Evolutionary conservation across 2,888 invertebrate species (phyloP).

Genomic region (Deilephila elpenor): DNA sequence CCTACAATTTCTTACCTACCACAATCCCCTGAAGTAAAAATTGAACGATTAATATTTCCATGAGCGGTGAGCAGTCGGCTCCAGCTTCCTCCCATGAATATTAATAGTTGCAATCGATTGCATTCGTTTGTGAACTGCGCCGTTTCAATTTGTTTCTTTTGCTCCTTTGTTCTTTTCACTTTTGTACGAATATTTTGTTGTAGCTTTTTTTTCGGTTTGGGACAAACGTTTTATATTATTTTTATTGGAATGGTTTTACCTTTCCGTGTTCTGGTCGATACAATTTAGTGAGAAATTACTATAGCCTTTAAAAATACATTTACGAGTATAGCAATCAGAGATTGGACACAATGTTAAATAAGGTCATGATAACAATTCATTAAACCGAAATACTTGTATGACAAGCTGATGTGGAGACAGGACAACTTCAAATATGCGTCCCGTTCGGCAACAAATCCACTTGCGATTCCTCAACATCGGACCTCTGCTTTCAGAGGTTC

Average conservation of each 20-base stretch:
- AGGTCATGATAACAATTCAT: too few species aligned
- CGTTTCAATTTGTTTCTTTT: conserved; percentile 4
- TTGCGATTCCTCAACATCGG: too few species aligned
- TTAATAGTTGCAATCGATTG: not conserved
- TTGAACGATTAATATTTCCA: not conserved
- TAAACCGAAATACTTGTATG: too few species aligned
- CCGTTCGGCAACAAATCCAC: too few species aligned
- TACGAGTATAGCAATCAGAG: too few species aligned
- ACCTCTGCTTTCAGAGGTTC: too few species aligned
- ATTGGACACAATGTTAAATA: too few species aligned
- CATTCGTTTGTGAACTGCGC: conserved; percentile 12
- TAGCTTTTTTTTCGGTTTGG: not conserved
- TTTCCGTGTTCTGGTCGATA: too few species aligned
- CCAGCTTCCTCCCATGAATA: conserved; percentile 3
- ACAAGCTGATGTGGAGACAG: too few species aligned
- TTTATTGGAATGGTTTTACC: not conserved
- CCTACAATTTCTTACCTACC: not conserved
- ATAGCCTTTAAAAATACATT: too few species aligned
- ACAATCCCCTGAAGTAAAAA: not conserved
- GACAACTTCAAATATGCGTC: too few species aligned
- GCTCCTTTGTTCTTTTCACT: not conserved
- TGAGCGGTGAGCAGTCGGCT: not conserved
- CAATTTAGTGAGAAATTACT: too few species aligned
- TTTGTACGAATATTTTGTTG: not conserved
- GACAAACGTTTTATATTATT: not conserved